phyloP scores from a whole-genome alignment of 30 jellyfish, hydroid and myxozoan species.

The Sanderia malayensis region DNA sequence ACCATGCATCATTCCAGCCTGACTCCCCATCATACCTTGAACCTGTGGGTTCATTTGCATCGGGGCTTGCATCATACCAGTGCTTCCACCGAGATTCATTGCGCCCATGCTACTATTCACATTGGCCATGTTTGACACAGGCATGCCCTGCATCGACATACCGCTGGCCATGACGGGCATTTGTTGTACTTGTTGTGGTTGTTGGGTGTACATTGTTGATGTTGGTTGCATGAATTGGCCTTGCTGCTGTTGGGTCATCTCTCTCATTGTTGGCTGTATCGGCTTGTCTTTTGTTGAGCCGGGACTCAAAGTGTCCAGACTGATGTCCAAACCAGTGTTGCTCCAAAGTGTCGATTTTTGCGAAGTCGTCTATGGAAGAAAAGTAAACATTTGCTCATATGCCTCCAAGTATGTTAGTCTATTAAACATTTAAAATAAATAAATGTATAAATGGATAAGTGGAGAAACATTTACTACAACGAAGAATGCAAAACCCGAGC shows the following conservation, averaged over 20 bases:
- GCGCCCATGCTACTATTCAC: constrained; percentile 20
- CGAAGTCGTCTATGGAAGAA: too few relatives aligned
- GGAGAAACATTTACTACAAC: too few relatives aligned
- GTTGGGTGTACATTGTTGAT: background rate
- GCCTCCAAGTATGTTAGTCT: too few relatives aligned
- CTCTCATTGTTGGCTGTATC: constrained; percentile 87
- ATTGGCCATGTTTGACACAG: constrained; percentile 27
- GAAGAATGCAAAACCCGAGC: too few relatives aligned
- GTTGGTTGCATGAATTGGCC: constrained; percentile 7
- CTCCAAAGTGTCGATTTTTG: constrained; percentile 77
- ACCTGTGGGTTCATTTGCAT: background rate
- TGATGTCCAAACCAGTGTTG: constrained; percentile 87
- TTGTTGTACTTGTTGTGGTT: constrained; percentile 9
- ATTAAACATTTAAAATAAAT: too few relatives aligned
- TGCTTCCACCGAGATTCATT: constrained; percentile 23
- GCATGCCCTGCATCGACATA: constrained; percentile 6
- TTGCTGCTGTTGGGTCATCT: constrained; percentile 48
- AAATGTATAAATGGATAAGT: too few relatives aligned
- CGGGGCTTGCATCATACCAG: constrained; percentile 34
- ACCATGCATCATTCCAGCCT: constrained; percentile 12
- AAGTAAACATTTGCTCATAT: too few relatives aligned
- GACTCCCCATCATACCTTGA: constrained; percentile 23
- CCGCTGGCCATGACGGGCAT: constrained; percentile 5
- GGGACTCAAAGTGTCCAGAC: constrained; percentile 87
- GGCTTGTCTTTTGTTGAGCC: constrained; percentile 70